Conservation (phyloP, 2,113 vertebrate genomes). For the Burhinus oedicnemus region DNA sequence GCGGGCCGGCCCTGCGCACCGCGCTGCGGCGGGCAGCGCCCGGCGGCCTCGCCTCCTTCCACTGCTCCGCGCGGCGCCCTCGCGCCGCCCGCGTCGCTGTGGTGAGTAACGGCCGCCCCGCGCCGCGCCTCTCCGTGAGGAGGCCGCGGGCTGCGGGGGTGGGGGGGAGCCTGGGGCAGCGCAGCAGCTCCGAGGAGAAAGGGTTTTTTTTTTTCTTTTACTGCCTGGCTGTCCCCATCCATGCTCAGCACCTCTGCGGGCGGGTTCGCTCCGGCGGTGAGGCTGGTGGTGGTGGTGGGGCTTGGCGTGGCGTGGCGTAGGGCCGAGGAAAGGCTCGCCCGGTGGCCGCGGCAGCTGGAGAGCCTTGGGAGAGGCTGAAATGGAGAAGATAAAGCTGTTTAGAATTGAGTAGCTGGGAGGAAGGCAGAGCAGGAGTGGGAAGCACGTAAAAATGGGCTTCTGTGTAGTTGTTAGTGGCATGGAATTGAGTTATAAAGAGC, state of each 20-base stretch:
- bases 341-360: background rate
- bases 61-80: conserved; percentile 30
- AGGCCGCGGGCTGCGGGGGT: background rate
- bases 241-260: background rate
- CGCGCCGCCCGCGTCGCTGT: conserved; percentile 69
- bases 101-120: conserved; percentile 62
- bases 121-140: background rate
- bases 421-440: background rate
- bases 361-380: background rate
- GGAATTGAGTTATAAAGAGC: background rate
- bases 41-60: conserved; percentile 32
- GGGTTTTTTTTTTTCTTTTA: too few species aligned
- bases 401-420: background rate
- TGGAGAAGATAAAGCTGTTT: background rate
- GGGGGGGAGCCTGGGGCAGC: background rate
- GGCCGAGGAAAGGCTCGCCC: background rate
- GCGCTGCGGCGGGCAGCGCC: background rate
- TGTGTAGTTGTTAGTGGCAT: rapidly evolving
- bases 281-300: background rate
- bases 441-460: background rate
- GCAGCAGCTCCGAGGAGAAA: background rate
- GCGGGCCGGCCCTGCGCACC: background rate
- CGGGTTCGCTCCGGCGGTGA: background rate
- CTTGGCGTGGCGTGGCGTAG: background rate
- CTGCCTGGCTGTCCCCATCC: too few species aligned